Evolutionary conservation across 2,113 vertebrate genomes (phyloP), one percentile per base, ranked within the genome.

Genomic region (Epinephelus fuscoguttatus): DNA sequence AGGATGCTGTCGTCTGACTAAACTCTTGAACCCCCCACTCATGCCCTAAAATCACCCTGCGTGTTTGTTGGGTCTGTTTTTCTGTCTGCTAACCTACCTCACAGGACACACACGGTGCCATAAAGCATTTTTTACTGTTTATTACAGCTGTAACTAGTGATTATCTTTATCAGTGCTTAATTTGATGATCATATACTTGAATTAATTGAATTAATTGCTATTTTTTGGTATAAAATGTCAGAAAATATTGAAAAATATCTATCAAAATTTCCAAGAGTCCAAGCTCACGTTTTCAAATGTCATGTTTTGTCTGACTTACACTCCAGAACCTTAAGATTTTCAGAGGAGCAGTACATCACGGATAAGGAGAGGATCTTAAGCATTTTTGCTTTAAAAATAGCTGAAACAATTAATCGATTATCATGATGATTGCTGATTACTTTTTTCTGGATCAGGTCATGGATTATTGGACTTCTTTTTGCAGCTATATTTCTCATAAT

Each of bases 1-100:
- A 75, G 82, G 84, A 80, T 80, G 80, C 37, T 49, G 63, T 70
- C 74, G 77, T 77, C 78, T 76, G 18, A 79, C 18, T 73, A 75
- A 85, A 78, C 63, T 77, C 50, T 70, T 84, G 42, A 89, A 84
- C 81, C 80, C 55, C 3, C 2, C 3, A 23, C 33, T 50, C 8
- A 18, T 52, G 53, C 37, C 19, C 49, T 53, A 19, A 67, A 80
- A 61, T 57, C 70, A 30, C n/a, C 17, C 2, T 27, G 7, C 7
- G 17, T 1, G 2, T 19, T 12, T 55, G 21, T 18, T 17, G 2
- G 13, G 52, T 60, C 37, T 21, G 37, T 19, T 25, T 63, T 53
- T 21, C 60, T 37, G 64, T 56, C 49, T 4, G 1, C 17, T 2
- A 56, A 21, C 50, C 37, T 27, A 13, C 5, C 47, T 21, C 30